These are phyloP conservation scores for Corythucha ciliata DNA, from an alignment of 2,888 invertebrate genomes.

Conservation along the genomic window DNA sequence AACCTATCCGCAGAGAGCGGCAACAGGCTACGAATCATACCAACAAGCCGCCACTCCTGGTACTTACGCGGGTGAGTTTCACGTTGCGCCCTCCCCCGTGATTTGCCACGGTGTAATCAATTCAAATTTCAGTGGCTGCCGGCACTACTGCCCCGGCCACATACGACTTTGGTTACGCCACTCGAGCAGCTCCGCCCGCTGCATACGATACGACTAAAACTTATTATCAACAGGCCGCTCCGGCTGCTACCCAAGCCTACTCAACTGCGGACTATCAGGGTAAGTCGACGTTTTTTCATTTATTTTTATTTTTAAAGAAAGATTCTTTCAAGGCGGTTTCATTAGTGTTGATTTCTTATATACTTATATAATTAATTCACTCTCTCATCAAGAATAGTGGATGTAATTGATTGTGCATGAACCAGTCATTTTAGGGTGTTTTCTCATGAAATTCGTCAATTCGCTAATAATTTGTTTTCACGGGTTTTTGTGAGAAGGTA, in stretches of 20 bases:
- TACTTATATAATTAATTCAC: too few relatives aligned
- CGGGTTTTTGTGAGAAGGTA: too few relatives aligned
- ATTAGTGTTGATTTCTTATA: too few relatives aligned
- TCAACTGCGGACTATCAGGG: conserved; percentile 49
- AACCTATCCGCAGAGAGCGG: conserved; percentile 69
- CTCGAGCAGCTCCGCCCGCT: conserved; percentile 52
- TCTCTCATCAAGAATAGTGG: too few relatives aligned
- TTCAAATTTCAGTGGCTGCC: conserved; percentile 37
- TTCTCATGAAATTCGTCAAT: too few relatives aligned
- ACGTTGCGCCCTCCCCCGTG: not conserved
- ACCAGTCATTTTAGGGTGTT: too few relatives aligned
- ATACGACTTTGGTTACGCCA: conserved; percentile 57
- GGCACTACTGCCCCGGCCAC: conserved; percentile 48
- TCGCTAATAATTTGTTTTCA: too few relatives aligned
- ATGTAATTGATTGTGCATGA: too few relatives aligned
- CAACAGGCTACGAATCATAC: conserved; percentile 73
- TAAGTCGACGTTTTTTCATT: conserved; percentile 17
- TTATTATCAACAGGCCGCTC: conserved; percentile 68
- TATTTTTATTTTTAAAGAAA: not conserved
- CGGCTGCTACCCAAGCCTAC: conserved; percentile 44
- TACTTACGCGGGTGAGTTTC: conserved; percentile 48
- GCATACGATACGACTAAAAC: conserved; percentile 76
- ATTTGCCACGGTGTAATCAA: not conserved
- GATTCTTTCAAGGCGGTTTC: not conserved
- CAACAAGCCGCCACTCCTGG: conserved; percentile 58